Percentiles rank a stretch among this genome's conserved stretches.
Conservation (phyloP, 2,797 vertebrate species). For the Pseudomugil gertrudae region DNA sequence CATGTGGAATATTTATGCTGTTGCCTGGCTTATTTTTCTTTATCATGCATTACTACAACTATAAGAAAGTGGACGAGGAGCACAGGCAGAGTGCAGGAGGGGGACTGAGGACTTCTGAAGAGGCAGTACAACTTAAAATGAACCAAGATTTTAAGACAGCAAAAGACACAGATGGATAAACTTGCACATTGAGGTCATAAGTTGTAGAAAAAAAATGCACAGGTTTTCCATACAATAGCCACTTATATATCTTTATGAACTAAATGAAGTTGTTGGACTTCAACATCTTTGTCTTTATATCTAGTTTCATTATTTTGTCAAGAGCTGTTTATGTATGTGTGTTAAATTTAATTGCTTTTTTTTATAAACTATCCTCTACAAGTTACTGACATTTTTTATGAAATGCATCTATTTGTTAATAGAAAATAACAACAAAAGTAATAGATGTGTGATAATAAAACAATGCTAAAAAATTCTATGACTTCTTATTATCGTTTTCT, state of each 20-base stretch:
- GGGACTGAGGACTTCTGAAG: slow-evolving; percentile 68
- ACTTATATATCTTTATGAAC: neutral
- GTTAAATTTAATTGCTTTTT: slow-evolving; percentile 20
- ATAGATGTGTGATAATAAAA: slow-evolving; percentile 11
- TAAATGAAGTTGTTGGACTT: slow-evolving; percentile 17
- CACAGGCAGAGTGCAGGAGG: slow-evolving; percentile 32
- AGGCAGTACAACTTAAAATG: slow-evolving; percentile 53
- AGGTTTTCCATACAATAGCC: neutral
- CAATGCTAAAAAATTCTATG: neutral
- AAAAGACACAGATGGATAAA: slow-evolving; percentile 36
- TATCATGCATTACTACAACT: slow-evolving; percentile 88
- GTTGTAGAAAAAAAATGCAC: neutral
- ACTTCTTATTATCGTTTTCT: neutral
- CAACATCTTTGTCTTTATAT: slow-evolving; percentile 15
- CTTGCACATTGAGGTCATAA: slow-evolving; percentile 20
- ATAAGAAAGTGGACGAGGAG: slow-evolving; percentile 82
- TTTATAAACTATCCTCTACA: slow-evolving; percentile 19
- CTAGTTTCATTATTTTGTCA: slow-evolving; percentile 24
- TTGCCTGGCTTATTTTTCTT: slow-evolving; percentile 84
- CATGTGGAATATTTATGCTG: slow-evolving; percentile 84
- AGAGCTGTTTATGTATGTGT: slow-evolving; percentile 14
- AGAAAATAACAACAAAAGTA: slow-evolving; percentile 2
- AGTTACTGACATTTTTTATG: slow-evolving; percentile 9
- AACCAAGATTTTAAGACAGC: slow-evolving; percentile 31
- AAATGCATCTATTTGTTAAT: neutral